Base-by-base conservation (phyloP, 2,888 invertebrate genomes). In the Sinelater perroti region DNA sequence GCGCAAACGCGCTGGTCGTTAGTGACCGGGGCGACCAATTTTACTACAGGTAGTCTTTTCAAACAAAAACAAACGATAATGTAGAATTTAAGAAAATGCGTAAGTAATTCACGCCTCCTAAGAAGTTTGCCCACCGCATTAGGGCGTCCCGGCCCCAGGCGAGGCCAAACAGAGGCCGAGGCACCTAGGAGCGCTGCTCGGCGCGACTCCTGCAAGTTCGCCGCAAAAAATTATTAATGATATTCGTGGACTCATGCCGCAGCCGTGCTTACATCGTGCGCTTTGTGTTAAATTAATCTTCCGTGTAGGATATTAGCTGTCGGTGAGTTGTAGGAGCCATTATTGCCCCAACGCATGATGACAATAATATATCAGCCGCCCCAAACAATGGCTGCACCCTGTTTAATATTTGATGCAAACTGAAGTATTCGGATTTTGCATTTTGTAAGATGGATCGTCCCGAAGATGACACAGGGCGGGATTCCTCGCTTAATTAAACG, bases 391-490 rank as follows among this genome's bases (percentile, higher is more conserved):
- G 64, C 65, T 69, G 70, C 72, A 69, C 68, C 71, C 72, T 73
- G 72, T 73, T 72, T 70, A 68, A 58, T 64, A 70, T 71, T 72
- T 71, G 72, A 74, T 74, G 72, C 71, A 72, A 72, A 71, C 71
- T 70, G 68, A 51, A 59, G 33, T 35, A 50, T 51, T 46, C 49
- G 54, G 47, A 52, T 57, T 57, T 45, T 57, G 40, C 21, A 30
- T 28, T 33, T 31, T 47, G 10, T 16, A 49, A 54, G 49, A 53
- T 54, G 35, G 54, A 55, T 55, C 26, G 47, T 49, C 8, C 11
- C 13, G 3, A 28, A 6, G 24, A 33, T 55, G 55, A 42, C 47
- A 49, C n/a, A n/a, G 40, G 42, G 42, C 21, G 26, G 42, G 14
- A 44, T 44, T 44, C 30, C n/a, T n/a, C 2, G 16, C 44, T 16